These are phyloP conservation scores for Castor canadensis DNA, from an alignment of 2,113 vertebrate species.

Conservation along the genomic window DNA sequence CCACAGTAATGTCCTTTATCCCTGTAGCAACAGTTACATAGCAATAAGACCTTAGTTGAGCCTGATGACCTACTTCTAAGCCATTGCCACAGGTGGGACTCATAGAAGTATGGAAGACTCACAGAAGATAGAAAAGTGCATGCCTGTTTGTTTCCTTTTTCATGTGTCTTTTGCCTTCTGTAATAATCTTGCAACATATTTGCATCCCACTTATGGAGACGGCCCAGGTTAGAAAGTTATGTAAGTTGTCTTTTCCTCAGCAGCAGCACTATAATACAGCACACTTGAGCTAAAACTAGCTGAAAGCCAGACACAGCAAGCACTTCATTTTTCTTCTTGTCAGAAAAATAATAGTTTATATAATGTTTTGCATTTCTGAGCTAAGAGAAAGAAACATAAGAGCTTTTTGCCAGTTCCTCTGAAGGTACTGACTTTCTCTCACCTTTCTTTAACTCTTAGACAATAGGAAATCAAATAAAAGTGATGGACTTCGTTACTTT, in stretches of 20 bases:
- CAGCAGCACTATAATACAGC: neutral
- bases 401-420: neutral
- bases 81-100: fast-evolving
- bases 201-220: neutral
- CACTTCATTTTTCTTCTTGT: conserved; percentile 16
- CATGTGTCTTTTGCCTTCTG: neutral
- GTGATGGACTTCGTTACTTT: neutral
- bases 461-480: neutral
- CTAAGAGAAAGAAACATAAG: neutral
- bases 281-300: neutral
- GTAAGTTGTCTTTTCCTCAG: neutral
- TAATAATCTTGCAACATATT: neutral
- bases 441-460: neutral
- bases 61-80: fast-evolving
- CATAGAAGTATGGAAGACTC: fast-evolving
- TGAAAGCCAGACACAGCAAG: conserved; percentile 4
- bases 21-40: neutral
- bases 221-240: neutral
- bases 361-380: conserved; percentile 21
- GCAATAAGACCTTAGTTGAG: neutral
- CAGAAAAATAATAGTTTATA: neutral
- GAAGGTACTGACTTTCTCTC: neutral
- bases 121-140: fast-evolving
- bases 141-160: no score
- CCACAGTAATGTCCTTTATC: neutral